Percentiles rank a stretch among this genome's conserved stretches.
phyloP scores from a whole-genome alignment of 2,797 vertebrate genomes.

The Oryzias dopingdopingensis region DNA sequence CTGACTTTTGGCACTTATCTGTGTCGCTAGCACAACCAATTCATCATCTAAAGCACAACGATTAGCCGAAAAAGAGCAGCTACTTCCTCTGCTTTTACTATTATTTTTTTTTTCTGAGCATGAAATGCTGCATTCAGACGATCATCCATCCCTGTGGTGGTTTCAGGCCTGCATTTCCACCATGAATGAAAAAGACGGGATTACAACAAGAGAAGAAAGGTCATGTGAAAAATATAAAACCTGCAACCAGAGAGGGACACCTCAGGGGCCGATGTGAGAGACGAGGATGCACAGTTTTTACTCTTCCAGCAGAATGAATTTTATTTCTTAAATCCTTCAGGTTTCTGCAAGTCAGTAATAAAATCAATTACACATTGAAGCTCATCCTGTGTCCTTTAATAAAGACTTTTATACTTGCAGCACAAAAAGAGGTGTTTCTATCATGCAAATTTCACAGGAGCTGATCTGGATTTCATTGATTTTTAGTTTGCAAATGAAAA shows the following conservation, averaged over 20 bases:
- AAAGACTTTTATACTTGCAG: too few species aligned
- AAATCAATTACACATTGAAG: too few species aligned
- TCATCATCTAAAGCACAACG: neutral
- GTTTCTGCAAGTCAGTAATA: neutral
- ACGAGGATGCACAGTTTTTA: neutral
- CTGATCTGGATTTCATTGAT: too few species aligned
- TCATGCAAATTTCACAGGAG: too few species aligned
- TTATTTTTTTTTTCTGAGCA: neutral
- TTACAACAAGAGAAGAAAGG: slow-evolving; percentile 1
- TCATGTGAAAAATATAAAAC: neutral
- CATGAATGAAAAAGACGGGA: neutral
- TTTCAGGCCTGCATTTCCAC: neutral
- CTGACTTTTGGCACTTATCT: slow-evolving; percentile 26
- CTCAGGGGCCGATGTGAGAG: neutral
- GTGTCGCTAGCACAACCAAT: slow-evolving; percentile 18
- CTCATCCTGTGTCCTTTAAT: too few species aligned
- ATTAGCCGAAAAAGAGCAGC: neutral
- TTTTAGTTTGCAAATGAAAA: too few species aligned
- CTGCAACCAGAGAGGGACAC: neutral
- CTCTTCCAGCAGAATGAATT: neutral
- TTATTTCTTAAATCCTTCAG: neutral
- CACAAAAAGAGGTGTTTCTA: too few species aligned
- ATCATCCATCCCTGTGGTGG: neutral
- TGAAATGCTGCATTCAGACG: neutral
- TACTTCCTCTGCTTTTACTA: neutral